These are phyloP conservation scores for Phocides pigmalion DNA, from an alignment of 1,140 invertebrate species.

Conservation along the genomic window DNA sequence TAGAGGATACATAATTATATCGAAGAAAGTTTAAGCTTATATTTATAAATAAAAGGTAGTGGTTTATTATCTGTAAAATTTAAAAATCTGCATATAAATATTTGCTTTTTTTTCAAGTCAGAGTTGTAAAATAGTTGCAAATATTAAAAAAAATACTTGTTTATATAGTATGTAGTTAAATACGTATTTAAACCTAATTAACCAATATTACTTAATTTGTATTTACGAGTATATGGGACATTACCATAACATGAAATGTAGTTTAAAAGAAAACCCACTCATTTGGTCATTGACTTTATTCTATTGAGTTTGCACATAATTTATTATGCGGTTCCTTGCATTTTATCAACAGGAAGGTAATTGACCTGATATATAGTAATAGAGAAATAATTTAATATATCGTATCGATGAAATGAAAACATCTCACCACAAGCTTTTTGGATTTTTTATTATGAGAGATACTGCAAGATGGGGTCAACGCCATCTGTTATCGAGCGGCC, in stretches of 20 bases:
- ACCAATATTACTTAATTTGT: too few relatives aligned
- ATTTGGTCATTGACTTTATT: not conserved
- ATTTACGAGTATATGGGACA: too few relatives aligned
- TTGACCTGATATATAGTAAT: constrained; percentile 7
- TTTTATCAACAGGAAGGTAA: constrained; percentile 20
- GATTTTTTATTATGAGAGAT: constrained; percentile 28
- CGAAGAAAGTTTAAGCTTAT: too few relatives aligned
- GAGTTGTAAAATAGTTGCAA: too few relatives aligned
- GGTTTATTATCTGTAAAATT: too few relatives aligned
- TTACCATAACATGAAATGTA: not conserved
- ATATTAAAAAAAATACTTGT: too few relatives aligned
- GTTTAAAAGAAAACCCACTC: not conserved
- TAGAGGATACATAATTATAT: too few relatives aligned
- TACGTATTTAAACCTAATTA: too few relatives aligned
- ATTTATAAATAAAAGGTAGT: too few relatives aligned
- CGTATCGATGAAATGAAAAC: constrained; percentile 20
- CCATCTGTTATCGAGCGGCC: constrained; percentile 71
- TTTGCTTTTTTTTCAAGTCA: too few relatives aligned
- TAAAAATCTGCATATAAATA: too few relatives aligned
- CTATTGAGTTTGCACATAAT: not conserved
- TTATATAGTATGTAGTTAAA: too few relatives aligned
- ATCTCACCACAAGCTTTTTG: constrained; percentile 27
- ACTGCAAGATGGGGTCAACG: constrained; percentile 41
- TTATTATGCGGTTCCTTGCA: constrained; percentile 2
- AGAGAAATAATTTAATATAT: constrained; percentile 1